Base-by-base conservation (phyloP, 2,888 invertebrate genomes). In the Hydriomena furcata region DNA sequence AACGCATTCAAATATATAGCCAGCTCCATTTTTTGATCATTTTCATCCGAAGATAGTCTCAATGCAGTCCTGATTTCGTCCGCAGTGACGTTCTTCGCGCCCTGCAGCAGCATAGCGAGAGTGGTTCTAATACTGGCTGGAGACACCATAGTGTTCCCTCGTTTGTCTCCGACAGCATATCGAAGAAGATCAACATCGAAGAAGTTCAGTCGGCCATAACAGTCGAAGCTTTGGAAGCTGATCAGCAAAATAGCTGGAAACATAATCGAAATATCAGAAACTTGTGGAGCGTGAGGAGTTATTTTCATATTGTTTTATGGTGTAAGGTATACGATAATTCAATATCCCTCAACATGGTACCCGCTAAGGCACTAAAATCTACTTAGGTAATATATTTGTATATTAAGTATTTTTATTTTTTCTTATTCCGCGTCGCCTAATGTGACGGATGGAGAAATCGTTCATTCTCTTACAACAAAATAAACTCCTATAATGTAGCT, bases 81-180 rank as follows among this genome's bases (percentile, higher is more conserved):
- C 2, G 92, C 92, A 7, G 93, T 93, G 0, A 64, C 60, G 2
- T 93, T 93, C 6, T 66, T 69, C 0, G 94, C 91, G 11, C 93
- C 94, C 78, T 94, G 94, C 32, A 93, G 71, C 28, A 94, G 62
- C 91, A 94, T 91, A 4, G 91, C 92, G 36, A 95, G 69, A 0
- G 92, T 91, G 0, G 92, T 84, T 73, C 94, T 94, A 17, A 94
- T 84, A 68, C 94, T 94, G 47, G 92, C 91, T 8, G 94, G 93
- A n/a, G 94, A 94, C 1, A 94, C 73, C 68, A 94, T 84, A 23
- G 94, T 84, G 68, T 94, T 94, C 13, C 91, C 92, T 5, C 27
- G 53, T 30, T 67, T 76, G 6, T 76, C 76, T 50, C 83, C 85
- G 0, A 82, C 74, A 0, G 79, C 64, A 65, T 90, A 89, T 54